Evolutionary conservation across 2,797 vertebrate species (phyloP).

Genomic region (Paedocypris micromegethes): DNA sequence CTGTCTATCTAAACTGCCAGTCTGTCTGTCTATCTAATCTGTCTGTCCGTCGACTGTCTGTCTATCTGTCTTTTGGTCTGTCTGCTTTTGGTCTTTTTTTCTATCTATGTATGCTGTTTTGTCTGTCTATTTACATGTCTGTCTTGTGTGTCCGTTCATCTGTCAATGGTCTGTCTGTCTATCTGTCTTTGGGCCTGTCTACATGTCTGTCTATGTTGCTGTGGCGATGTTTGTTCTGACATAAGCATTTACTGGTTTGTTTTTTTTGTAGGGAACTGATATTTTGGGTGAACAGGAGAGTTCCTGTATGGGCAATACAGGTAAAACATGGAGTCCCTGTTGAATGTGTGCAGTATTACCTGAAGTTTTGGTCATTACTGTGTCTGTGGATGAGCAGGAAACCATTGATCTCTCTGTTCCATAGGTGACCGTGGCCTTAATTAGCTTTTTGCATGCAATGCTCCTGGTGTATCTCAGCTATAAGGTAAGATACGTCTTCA

Average conservation of each 20-base stretch:
- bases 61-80: too few relatives aligned
- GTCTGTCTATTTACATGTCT: too few relatives aligned
- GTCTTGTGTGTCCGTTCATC: background rate
- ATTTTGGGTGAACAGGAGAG: conserved; percentile 72
- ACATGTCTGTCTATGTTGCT: too few relatives aligned
- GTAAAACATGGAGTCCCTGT: conserved; percentile 50
- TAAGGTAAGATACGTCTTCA: conserved; percentile 64
- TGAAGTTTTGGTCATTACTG: too few relatives aligned
- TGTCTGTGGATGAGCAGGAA: too few relatives aligned
- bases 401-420: background rate
- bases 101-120: background rate
- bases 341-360: too few relatives aligned
- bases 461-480: conserved; percentile 82
- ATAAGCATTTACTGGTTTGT: background rate
- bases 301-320: conserved; percentile 77
- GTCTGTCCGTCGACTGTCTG: background rate
- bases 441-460: conserved; percentile 81
- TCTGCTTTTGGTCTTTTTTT: too few relatives aligned
- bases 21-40: background rate
- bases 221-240: too few relatives aligned
- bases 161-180: too few relatives aligned
- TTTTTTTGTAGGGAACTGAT: conserved; percentile 63
- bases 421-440: conserved; percentile 80
- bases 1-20: background rate
- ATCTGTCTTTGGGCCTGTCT: too few relatives aligned